These are phyloP conservation scores for Zootoca vivipara DNA, from an alignment of 2,113 vertebrate species.

Conservation along the genomic window DNA sequence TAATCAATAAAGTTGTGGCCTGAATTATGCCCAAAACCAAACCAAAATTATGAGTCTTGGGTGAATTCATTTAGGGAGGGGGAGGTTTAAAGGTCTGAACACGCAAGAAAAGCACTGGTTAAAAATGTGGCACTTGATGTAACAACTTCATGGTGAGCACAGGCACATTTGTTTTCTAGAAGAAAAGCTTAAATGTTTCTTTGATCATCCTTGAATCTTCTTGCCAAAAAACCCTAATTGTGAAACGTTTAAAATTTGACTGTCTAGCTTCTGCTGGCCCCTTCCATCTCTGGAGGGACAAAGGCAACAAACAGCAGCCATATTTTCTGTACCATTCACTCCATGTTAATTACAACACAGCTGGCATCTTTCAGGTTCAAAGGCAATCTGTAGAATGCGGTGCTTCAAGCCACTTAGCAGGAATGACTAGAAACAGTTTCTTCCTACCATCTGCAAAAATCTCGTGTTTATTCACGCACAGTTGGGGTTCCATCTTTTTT, in stretches of 20 bases:
- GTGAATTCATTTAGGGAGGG: no score
- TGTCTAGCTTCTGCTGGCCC: slow-evolving; percentile 21
- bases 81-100: no score
- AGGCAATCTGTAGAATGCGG: not conserved
- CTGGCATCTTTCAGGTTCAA: not conserved
- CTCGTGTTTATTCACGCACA: not conserved
- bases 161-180: no score
- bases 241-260: slow-evolving; percentile 27
- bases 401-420: not conserved
- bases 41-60: no score
- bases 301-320: slow-evolving; percentile 30
- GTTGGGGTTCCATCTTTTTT: not conserved
- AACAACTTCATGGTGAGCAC: no score
- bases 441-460: slow-evolving; percentile 11
- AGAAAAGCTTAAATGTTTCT: no score
- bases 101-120: no score
- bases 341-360: slow-evolving; percentile 50
- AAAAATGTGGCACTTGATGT: no score
- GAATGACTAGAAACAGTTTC: not conserved
- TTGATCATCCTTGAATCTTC: no score
- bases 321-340: slow-evolving; percentile 30
- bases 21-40: no score
- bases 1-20: no score
- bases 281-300: not conserved
- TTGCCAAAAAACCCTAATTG: not conserved